These are phyloP conservation scores for Polymixis flavicincta DNA, from an alignment of 2,888 invertebrate genomes.

Conservation along the genomic window DNA sequence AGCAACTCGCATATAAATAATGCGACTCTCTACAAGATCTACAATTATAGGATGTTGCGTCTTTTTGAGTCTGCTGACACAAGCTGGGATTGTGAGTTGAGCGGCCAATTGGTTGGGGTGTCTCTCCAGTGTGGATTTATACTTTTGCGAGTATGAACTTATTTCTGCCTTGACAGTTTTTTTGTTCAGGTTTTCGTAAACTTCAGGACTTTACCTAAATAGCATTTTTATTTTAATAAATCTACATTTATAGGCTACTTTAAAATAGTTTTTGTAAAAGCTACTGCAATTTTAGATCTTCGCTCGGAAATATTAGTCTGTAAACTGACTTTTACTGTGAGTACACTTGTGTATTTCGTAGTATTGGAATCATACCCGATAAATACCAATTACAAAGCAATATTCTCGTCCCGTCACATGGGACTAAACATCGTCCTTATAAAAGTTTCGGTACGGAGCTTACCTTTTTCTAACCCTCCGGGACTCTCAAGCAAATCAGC, in stretches of 20 bases:
- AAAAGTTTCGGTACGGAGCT: slow-evolving; percentile 18
- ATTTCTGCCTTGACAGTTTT: too few species aligned
- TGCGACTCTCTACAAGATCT: too few species aligned
- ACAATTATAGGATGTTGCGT: too few species aligned
- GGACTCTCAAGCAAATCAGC: slow-evolving; percentile 18
- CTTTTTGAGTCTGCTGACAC: too few species aligned
- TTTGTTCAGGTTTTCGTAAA: too few species aligned
- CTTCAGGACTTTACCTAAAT: neutral
- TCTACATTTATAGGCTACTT: neutral
- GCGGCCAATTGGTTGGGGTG: too few species aligned
- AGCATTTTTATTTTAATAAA: neutral
- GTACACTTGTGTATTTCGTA: neutral
- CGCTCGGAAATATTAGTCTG: neutral
- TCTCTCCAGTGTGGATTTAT: too few species aligned
- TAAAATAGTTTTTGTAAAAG: neutral
- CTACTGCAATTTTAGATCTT: neutral
- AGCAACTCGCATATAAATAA: too few species aligned
- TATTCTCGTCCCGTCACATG: slow-evolving; percentile 49
- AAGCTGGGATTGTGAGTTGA: too few species aligned
- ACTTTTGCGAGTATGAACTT: too few species aligned
- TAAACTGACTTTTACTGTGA: neutral
- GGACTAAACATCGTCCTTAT: slow-evolving; percentile 27
- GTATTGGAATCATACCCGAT: slow-evolving; percentile 18
- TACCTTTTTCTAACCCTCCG: slow-evolving; percentile 43
- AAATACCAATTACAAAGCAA: slow-evolving; percentile 46